Percentiles rank a stretch among this genome's conserved stretches.
phyloP scores from a whole-genome alignment of 2,888 invertebrate genomes.

The Phoenoteleia sp. region DNA sequence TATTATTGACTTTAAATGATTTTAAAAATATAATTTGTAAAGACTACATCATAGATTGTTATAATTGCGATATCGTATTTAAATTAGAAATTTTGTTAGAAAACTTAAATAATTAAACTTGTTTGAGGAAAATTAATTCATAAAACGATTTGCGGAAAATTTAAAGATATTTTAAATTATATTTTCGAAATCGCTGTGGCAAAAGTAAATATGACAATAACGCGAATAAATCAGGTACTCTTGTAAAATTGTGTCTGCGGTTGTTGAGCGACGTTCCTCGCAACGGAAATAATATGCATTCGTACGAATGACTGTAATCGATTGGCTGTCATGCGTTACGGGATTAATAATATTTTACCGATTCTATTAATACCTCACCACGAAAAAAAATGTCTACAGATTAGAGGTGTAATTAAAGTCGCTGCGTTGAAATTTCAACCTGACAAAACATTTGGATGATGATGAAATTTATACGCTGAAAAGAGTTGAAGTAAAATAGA shows the following conservation, averaged over 20 bases:
- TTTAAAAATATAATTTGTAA: too few relatives aligned
- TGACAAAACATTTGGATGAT: neutral
- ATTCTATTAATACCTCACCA: constrained; percentile 9
- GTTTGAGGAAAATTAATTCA: too few relatives aligned
- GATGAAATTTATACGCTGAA: neutral
- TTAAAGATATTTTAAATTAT: neutral
- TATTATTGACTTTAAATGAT: too few relatives aligned
- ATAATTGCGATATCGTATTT: too few relatives aligned
- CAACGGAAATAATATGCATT: constrained; percentile 24
- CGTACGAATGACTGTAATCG: constrained; percentile 38
- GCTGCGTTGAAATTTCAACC: neutral
- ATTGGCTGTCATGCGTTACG: constrained; percentile 51
- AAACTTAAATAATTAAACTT: too few relatives aligned
- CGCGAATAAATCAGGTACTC: neutral
- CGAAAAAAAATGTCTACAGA: neutral
- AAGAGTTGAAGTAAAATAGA: neutral
- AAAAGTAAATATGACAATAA: neutral
- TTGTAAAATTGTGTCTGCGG: neutral
- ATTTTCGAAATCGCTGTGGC: neutral
- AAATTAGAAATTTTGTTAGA: too few relatives aligned
- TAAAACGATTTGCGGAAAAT: too few relatives aligned
- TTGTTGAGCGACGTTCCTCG: neutral
- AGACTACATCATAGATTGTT: too few relatives aligned
- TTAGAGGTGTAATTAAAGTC: constrained; percentile 4
- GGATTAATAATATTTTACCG: constrained; percentile 20